Conservation (phyloP, 2,113 vertebrate species). For the Psilopogon haemacephalus region DNA sequence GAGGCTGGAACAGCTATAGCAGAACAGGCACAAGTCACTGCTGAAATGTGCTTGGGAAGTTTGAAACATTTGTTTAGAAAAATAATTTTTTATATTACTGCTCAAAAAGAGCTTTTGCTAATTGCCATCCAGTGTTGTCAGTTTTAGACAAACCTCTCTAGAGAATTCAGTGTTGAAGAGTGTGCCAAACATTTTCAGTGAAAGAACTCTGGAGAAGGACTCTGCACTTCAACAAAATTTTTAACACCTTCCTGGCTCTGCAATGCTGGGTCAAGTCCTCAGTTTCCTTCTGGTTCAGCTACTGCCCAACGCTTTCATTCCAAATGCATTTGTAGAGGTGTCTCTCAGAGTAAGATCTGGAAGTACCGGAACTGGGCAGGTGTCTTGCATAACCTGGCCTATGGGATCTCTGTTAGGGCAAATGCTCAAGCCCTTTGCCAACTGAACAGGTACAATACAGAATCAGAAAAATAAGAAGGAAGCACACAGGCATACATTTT, state of each 20-base stretch:
- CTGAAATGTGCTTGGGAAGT: background rate
- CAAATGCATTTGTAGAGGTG: background rate
- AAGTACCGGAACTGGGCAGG: background rate
- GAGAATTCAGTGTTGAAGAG: background rate
- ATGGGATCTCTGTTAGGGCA: background rate
- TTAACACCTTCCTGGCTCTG: background rate
- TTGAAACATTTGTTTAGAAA: conserved; percentile 17
- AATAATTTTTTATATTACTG: background rate
- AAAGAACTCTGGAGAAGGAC: background rate
- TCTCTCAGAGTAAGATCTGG: background rate
- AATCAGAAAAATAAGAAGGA: background rate
- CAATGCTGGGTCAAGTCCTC: background rate
- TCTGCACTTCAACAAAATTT: background rate
- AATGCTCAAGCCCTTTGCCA: background rate
- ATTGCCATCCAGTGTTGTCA: background rate
- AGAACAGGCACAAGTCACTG: background rate
- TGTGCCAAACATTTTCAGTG: background rate
- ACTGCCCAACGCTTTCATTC: background rate
- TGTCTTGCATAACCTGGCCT: background rate
- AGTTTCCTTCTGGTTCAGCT: background rate
- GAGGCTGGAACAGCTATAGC: background rate
- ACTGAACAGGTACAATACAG: background rate
- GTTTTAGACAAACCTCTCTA: background rate
- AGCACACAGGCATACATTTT: background rate
- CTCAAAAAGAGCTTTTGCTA: background rate